phyloP scores from a whole-genome alignment of 2,888 invertebrate genomes.

The Papilio protenor region DNA sequence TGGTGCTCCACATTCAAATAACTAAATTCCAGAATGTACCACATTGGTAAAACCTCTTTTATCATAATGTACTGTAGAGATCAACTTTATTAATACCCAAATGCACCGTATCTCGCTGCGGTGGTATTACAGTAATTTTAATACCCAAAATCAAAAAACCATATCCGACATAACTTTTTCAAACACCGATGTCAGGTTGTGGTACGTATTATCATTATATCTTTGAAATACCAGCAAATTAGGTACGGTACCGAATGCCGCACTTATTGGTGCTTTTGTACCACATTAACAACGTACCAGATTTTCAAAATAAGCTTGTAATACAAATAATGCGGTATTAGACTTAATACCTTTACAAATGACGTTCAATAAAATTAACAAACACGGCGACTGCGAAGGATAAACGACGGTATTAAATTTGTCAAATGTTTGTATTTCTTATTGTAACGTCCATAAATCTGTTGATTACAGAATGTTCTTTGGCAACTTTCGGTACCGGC shows the following conservation, averaged over 20 bases:
- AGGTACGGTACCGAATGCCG: background rate
- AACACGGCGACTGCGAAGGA: conserved; percentile 38
- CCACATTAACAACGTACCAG: conserved; percentile 26
- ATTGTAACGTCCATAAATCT: conserved; percentile 30
- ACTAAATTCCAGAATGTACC: no score
- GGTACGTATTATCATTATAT: conserved; percentile 28
- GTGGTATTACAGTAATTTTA: conserved; percentile 33
- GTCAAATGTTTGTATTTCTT: conserved; percentile 51
- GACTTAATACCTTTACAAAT: conserved; percentile 63
- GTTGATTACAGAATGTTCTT: conserved; percentile 88
- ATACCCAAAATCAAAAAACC: conserved; percentile 26
- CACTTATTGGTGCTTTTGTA: background rate
- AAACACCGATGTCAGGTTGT: conserved; percentile 15
- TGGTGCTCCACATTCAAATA: no score
- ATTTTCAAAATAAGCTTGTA: conserved; percentile 52
- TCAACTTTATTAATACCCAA: conserved; percentile 5
- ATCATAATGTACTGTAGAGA: background rate
- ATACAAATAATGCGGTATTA: conserved; percentile 52
- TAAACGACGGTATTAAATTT: conserved; percentile 47
- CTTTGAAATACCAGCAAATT: conserved; percentile 37
- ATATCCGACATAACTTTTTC: conserved; percentile 16
- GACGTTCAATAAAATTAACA: conserved; percentile 44
- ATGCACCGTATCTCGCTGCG: conserved; percentile 13
- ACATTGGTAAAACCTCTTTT: no score
- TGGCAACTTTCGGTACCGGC: conserved; percentile 91